Evolutionary conservation across 2,113 vertebrate species (phyloP), one percentile per base, ranked within the genome.

Genomic region (Catharus minimus): DNA sequence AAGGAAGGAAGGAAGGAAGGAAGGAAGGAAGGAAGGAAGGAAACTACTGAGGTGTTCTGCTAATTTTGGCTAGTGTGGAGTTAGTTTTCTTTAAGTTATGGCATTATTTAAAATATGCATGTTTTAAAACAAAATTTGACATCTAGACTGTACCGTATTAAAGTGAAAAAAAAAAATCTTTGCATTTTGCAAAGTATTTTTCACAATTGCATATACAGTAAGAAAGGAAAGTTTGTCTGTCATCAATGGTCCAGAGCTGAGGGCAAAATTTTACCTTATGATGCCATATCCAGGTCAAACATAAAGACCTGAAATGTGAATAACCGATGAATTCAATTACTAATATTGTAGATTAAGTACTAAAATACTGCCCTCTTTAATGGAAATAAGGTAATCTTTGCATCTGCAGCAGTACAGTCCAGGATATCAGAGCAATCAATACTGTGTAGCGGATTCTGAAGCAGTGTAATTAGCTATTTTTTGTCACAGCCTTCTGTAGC

Each of bases 281-380:
- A 13, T 68, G 5, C 1, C 0, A 0, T 55, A 55, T 52, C 11
- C 26, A 68, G 10, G 46, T 60, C 22, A 49, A 82, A 36, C 6
- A 79, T 39, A 60, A 66, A 50, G 27, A 58, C 7, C 9, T 43
- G 44, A 53, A 56, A 60, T 13, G 11, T 41, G 36, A n/a, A 33
- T 32, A 58, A 58, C 3, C 6, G 28, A 52, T 46, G 0, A 66
- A 61, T 38, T 43, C 4, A 75, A 47, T 56, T 79, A 30, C 9
- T 0, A 61, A 56, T 57, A 57, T 21, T 17, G 23, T 52, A 65
- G 30, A 30, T 52, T 28, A 69, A 49, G 9, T 23, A 38, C 14
- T 60, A 79, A 50, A 86, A 50, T 15, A 27, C 14, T 55, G 3
- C 16, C 64, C 5, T 39, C 4, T 69, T 79, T 71, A 55, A 47